Evolutionary conservation across 2,797 vertebrate species (phyloP).

Genomic region (Chloroceryle inda): DNA sequence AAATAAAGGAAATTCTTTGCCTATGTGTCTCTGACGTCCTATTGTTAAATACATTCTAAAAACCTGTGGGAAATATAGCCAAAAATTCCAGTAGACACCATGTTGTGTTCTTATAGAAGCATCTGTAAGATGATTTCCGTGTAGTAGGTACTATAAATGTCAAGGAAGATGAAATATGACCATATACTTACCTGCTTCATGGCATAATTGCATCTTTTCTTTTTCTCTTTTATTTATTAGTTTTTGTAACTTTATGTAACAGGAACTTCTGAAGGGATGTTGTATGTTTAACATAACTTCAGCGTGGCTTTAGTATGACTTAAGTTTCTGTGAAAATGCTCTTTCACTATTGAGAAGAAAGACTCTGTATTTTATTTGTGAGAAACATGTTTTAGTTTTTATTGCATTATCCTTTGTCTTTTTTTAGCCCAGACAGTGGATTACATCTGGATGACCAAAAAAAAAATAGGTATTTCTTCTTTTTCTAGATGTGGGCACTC

Average conservation of each 20-base stretch:
- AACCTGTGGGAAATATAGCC: background rate
- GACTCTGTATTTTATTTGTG: background rate
- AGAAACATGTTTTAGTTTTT: background rate
- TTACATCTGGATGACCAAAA: background rate
- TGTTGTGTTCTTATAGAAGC: background rate
- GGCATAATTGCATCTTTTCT: background rate
- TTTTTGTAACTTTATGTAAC: background rate
- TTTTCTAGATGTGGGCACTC: slow-evolving; percentile 87
- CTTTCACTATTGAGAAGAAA: background rate
- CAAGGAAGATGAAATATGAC: background rate
- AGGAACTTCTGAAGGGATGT: background rate
- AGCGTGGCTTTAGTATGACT: background rate
- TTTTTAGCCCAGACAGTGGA: background rate
- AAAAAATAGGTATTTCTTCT: background rate
- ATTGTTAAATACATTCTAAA: background rate
- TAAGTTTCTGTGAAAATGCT: background rate
- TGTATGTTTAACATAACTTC: background rate
- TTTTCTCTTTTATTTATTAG: background rate
- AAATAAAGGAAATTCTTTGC: background rate
- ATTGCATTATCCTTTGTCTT: background rate
- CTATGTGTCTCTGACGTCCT: background rate
- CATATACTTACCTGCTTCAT: background rate
- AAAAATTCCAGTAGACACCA: background rate
- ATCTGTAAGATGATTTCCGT: background rate
- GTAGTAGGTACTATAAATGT: background rate